Evolutionary conservation across 2,888 invertebrate genomes (phyloP).

Genomic region (Zaprionus bogoriensis): DNA sequence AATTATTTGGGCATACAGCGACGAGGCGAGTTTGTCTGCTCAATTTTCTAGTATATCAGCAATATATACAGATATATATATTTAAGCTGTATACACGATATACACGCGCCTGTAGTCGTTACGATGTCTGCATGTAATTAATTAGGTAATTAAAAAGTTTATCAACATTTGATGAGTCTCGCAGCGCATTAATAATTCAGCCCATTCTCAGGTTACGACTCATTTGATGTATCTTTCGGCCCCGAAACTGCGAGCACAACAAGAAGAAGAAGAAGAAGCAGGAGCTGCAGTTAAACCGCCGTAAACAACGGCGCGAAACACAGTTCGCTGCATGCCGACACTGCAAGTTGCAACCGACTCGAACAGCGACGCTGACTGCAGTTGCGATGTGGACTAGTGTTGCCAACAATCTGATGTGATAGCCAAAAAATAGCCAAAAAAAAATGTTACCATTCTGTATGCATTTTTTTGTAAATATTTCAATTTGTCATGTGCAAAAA

Average conservation of each 20-base stretch:
- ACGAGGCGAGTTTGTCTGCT: constrained; percentile 25
- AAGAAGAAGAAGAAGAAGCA: neutral
- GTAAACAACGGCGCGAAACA: too few species aligned
- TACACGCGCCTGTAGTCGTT: constrained; percentile 14
- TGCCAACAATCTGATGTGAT: too few species aligned
- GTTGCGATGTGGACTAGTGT: too few species aligned
- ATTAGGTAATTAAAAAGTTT: constrained; percentile 45
- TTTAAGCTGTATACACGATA: neutral
- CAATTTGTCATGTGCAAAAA: too few species aligned
- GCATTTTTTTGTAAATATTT: too few species aligned
- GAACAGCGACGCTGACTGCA: too few species aligned
- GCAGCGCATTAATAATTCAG: constrained; percentile 16
- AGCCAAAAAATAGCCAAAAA: too few species aligned
- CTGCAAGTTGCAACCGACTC: too few species aligned
- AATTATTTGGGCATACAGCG: constrained; percentile 32
- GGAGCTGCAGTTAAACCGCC: neutral
- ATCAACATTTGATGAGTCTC: constrained; percentile 25
- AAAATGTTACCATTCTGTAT: too few species aligned
- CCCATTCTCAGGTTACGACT: constrained; percentile 10
- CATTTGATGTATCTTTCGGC: constrained; percentile 9
- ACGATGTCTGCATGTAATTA: constrained; percentile 29
- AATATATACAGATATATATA: neutral
- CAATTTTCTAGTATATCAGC: neutral
- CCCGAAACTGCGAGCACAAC: neutral
- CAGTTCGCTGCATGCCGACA: neutral